These are phyloP conservation scores for Frankliniella fusca DNA, from an alignment of 2,888 invertebrate species.

Conservation along the genomic window DNA sequence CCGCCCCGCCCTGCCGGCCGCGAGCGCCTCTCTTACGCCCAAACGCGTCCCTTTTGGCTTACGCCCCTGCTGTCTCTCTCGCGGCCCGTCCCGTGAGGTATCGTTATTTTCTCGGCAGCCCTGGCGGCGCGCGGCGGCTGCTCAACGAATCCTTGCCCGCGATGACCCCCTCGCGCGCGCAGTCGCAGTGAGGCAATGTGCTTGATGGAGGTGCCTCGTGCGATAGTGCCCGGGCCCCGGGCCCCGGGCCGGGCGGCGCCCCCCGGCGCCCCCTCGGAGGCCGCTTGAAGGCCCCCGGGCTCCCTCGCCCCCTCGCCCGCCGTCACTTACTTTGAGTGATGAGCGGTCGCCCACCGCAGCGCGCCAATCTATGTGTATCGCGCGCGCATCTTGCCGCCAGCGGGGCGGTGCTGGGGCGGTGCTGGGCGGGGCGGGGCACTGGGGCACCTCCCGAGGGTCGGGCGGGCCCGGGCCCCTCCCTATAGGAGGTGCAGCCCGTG, in stretches of 20 bases:
- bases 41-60: too few species aligned
- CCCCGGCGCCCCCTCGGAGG: too few species aligned
- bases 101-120: not conserved
- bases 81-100: not conserved
- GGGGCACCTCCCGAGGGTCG: not conserved
- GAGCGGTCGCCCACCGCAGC: constrained; percentile 6
- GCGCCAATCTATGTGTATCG: too few species aligned
- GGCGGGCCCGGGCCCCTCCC: too few species aligned
- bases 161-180: too few species aligned
- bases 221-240: not conserved
- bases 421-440: not conserved
- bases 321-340: not conserved
- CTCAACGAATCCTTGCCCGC: too few species aligned
- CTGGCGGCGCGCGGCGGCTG: too few species aligned
- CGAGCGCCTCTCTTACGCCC: not conserved
- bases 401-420: not conserved
- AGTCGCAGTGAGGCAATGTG: too few species aligned
- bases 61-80: too few species aligned
- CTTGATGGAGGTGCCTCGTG: too few species aligned
- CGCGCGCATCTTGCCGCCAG: not conserved
- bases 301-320: too few species aligned
- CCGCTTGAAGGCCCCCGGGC: too few species aligned
- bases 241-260: not conserved
- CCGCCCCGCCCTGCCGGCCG: not conserved
- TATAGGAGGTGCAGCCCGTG: not conserved